A percentile compares a stretch with the other conserved stretches of the same genome.
Conservation (phyloP, 1,140 invertebrate species). For the Calephelis virginiensis region DNA sequence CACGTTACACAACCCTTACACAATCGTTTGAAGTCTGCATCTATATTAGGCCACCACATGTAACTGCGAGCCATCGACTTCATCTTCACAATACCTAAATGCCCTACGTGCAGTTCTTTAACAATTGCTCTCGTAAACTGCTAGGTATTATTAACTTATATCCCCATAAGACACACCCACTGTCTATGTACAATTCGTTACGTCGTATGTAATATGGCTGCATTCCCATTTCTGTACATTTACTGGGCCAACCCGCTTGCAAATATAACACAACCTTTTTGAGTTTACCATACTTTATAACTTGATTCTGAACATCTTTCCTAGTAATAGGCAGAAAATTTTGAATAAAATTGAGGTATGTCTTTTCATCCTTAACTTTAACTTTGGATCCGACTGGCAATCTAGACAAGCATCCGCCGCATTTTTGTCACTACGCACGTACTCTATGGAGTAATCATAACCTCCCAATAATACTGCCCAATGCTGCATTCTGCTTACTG, state of each 20-base stretch:
- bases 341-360: conserved; percentile 33
- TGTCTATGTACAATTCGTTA: conserved; percentile 35
- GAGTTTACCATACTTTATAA: conserved; percentile 19
- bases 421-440: conserved; percentile 3
- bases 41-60: no score
- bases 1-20: no score
- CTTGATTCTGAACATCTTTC: neutral
- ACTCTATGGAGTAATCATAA: conserved; percentile 27
- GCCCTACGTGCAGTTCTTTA: no score
- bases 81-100: no score
- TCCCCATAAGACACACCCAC: conserved; percentile 37
- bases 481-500: neutral
- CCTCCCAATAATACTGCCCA: conserved; percentile 19
- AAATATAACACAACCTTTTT: conserved; percentile 23
- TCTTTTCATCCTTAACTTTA: conserved; percentile 22
- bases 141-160: conserved; percentile 31
- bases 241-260: conserved; percentile 28
- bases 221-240: neutral
- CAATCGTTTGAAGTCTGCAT: no score
- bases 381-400: neutral
- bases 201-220: conserved; percentile 26
- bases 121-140: conserved; percentile 11
- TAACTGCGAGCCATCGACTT: no score
- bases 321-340: conserved; percentile 30
- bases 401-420: conserved; percentile 21